Evolutionary conservation across 2,797 vertebrate genomes (phyloP), one percentile per base, ranked within the genome.

Genomic region (Mus caroli): DNA sequence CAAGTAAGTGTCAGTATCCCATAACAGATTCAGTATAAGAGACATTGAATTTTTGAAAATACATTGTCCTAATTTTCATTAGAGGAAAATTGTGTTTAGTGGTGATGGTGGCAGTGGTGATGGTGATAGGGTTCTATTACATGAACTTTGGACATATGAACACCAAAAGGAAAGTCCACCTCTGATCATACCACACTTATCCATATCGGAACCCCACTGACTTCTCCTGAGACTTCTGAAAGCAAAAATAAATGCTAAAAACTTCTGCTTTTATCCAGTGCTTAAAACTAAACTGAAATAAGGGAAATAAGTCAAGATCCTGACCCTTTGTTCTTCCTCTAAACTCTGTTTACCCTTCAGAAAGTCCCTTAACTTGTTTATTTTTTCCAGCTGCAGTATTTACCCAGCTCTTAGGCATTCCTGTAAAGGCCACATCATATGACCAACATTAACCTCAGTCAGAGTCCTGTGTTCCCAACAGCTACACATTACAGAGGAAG

Each of bases 321-420:
- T 84, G 43, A 52, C 20, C 82, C 34, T 50, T 60, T 37, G 17
- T 24, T 71, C 31, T 84, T 76, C 50, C 52, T 93, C 46, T 79
- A n/a, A 60, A 43, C 75, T 56, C 31, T 43, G 22, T 43, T 46
- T 94, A 17, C 20, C 12, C 3, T 0, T 13, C 24, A 40, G 50
- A 94, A 96, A 94, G 82, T 93, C 62, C 75, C n/a, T 94, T 10
- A 0, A 6, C 56, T 71, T 96, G 93, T 97, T 96, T 96, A 73
- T 24, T 95, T 82, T 85, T 95, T 80, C 73, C n/a, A 73, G 8
- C 5, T 94, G 69, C 34, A 84, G 28, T 96, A 62, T 95, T 91
- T 95, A 78, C 90, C 34, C 34, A 90, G 5, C 0, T 56, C 9
- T 3, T 26, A 19, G 0, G 69, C 54, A 58, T 80, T 87, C 76